These are phyloP conservation scores for Syngnathus rostellatus DNA, from an alignment of 2,797 vertebrate species.

Conservation along the genomic window DNA sequence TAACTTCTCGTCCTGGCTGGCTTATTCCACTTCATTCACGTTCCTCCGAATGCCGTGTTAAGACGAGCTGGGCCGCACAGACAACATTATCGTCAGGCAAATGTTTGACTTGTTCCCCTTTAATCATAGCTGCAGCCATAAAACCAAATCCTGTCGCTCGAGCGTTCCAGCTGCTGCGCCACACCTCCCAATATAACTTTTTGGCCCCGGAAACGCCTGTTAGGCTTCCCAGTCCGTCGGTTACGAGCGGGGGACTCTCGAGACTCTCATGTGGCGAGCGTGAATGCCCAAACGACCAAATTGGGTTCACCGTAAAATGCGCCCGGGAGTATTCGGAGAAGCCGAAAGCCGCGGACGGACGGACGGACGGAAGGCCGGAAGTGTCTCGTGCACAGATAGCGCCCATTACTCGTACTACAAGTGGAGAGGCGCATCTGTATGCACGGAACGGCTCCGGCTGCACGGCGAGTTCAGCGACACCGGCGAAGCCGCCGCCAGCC, in stretches of 20 bases:
- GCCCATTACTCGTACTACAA: neutral
- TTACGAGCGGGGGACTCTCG: neutral
- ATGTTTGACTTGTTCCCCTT: neutral
- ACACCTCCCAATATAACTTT: neutral
- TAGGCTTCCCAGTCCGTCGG: neutral
- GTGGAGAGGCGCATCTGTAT: neutral
- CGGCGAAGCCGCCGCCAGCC: neutral
- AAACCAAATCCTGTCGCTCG: slow-evolving; percentile 11
- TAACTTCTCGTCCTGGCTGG: too few relatives aligned
- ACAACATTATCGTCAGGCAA: too few relatives aligned
- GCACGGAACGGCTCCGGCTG: neutral
- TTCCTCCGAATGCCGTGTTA: neutral
- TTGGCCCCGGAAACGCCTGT: neutral
- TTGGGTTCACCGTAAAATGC: slow-evolving; percentile 14
- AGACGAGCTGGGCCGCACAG: too few relatives aligned
- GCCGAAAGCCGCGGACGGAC: neutral
- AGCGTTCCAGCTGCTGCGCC: neutral
- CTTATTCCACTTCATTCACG: too few relatives aligned
- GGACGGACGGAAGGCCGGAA: neutral
- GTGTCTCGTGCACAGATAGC: neutral
- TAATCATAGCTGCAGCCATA: slow-evolving; percentile 22
- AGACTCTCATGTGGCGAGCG: slow-evolving; percentile 19
- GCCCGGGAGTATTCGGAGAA: slow-evolving; percentile 20
- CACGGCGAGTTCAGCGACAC: neutral
- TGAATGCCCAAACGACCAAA: slow-evolving; percentile 15